Conservation (phyloP, 2,888 invertebrate genomes). For the Caenorhabditis auriculariae region DNA sequence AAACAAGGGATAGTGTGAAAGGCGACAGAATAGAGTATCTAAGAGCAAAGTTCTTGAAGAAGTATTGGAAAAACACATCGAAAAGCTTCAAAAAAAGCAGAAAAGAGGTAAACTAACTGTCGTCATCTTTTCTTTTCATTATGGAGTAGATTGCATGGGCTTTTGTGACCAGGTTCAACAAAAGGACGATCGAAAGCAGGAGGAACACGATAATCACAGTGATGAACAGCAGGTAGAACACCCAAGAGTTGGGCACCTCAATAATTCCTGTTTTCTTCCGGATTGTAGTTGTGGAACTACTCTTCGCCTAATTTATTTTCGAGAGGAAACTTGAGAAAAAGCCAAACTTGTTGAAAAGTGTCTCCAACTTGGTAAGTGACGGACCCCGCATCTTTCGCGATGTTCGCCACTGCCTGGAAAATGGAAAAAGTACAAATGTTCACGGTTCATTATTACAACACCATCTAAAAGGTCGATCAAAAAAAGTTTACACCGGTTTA, state of each 20-base stretch:
- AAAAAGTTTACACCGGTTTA: no score
- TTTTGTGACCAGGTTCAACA: constrained; percentile 55
- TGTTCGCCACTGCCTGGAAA: constrained; percentile 50
- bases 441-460: no score
- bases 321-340: neutral
- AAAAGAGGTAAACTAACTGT: constrained; percentile 26
- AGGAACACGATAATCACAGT: constrained; percentile 59
- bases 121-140: constrained; percentile 30
- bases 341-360: constrained; percentile 55
- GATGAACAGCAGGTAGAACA: constrained; percentile 61
- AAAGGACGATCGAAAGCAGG: constrained; percentile 53
- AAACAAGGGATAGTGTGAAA: neutral
- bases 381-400: constrained; percentile 56
- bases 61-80: neutral
- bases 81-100: neutral
- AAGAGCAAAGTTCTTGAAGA: neutral
- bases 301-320: neutral
- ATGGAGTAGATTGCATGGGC: constrained; percentile 44
- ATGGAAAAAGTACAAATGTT: no score
- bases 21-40: neutral
- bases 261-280: no score
- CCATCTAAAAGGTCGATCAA: no score
- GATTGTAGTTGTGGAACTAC: no score
- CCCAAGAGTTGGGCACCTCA: constrained; percentile 60
- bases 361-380: constrained; percentile 59